Evolutionary conservation across 2,797 vertebrate genomes (phyloP).

Genomic region (Tokudaia muenninki): DNA sequence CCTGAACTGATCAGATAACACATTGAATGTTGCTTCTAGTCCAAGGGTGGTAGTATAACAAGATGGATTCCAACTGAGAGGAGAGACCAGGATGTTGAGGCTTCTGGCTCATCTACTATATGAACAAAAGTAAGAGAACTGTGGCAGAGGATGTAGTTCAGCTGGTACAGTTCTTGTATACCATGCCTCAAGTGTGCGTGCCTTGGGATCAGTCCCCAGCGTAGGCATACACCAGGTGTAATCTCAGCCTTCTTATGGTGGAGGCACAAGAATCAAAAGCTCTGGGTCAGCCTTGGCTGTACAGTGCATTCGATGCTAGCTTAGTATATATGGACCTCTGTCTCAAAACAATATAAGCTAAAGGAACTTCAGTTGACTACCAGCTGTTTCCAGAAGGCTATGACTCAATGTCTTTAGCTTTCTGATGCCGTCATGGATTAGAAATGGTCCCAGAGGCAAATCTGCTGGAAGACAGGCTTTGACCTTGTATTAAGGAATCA

Average conservation of each 20-base stretch:
- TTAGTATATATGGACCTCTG: not conserved
- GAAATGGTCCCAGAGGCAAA: slow-evolving; percentile 57
- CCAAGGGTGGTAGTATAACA: not conserved
- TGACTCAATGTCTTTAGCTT: not conserved
- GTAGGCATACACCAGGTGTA: not conserved
- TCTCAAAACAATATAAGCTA: not conserved
- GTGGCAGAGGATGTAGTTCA: not conserved
- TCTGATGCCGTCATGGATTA: not conserved
- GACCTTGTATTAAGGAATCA: not conserved
- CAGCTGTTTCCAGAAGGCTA: not conserved
- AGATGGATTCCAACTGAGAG: not conserved
- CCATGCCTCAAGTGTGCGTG: not conserved
- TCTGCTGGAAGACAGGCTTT: slow-evolving; percentile 6
- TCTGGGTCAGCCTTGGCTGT: not conserved
- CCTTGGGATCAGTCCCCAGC: not conserved
- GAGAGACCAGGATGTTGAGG: not conserved
- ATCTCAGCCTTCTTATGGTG: not conserved
- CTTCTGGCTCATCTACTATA: not conserved
- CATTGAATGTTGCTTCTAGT: not conserved
- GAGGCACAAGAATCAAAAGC: not conserved
- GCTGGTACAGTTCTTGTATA: not conserved
- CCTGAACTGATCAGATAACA: not conserved
- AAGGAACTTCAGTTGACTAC: not conserved
- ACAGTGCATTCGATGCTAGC: not conserved
- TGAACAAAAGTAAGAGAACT: not conserved